Evolutionary conservation across 1,140 invertebrate genomes (phyloP), one percentile per base, ranked within the genome.

Genomic region (Harlomillsia oculata): DNA sequence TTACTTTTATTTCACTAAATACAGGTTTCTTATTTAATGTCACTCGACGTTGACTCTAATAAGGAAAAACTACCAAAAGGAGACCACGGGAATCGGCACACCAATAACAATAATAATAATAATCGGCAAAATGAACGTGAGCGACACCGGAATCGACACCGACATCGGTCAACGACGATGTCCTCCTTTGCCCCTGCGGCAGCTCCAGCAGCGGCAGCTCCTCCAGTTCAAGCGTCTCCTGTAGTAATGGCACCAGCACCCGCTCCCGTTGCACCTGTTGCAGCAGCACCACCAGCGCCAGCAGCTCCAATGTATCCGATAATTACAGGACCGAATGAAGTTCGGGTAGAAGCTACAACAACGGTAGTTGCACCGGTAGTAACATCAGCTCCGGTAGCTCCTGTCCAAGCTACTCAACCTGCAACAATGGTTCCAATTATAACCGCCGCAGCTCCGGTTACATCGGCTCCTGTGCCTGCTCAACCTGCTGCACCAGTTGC

Each of bases 381-480:
- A 36, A 20, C 25, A 25, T 9, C 28, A 57, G 14, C 37, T 30
- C 23, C 48, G 18, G 30, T 20, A 16, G 8, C 52, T 44, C 44
- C 59, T 52, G 43, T 53, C 14, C 2, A 18, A 26, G 26, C 23
- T 43, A 13, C 36, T 37, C 41, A 45, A 13, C 18, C 43, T 26
- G 23, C 16, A 14, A n/a, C n/a, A n/a, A n/a, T n/a, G n/a, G n/a
- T n/a, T n/a, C n/a, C n/a, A n/a, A n/a, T n/a, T n/a, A n/a, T n/a
- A n/a, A n/a, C n/a, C n/a, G n/a, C n/a, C n/a, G n/a, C n/a, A n/a
- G 8, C 41, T 13, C 20, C 41, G 6, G 41, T 32, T 30, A 29
- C 45, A 14, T 32, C 30, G 43, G 25, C 53, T 39, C 39, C 48
- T 25, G 26, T 36, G 40, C 9, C 51, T 49, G 40, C 52, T 25